Evolutionary conservation across 2,888 invertebrate species (phyloP).

Genomic region (Amphiduros pacificus): DNA sequence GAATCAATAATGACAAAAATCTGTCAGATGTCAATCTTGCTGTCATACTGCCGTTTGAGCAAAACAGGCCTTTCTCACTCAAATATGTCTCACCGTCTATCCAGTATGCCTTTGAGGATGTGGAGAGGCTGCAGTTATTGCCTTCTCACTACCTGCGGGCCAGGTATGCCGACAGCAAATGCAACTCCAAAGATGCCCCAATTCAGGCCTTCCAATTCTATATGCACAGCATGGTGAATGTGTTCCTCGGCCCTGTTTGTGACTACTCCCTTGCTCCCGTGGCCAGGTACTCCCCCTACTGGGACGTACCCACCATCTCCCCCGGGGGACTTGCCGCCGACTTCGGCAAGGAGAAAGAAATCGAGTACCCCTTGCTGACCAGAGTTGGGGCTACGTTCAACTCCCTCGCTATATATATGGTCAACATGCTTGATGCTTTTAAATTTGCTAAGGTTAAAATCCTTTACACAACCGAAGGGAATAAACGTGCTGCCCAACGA

Average conservation of each 20-base stretch:
- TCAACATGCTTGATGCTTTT: neutral
- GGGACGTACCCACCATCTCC: constrained; percentile 89
- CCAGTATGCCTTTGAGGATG: constrained; percentile 19
- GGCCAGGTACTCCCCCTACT: constrained; percentile 72
- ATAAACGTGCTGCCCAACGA: constrained; percentile 66
- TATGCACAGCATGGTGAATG: constrained; percentile 32
- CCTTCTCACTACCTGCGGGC: constrained; percentile 18
- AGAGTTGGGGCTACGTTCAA: constrained; percentile 38
- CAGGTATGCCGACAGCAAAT: constrained; percentile 29
- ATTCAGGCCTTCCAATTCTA: constrained; percentile 44
- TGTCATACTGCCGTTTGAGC: too few relatives aligned
- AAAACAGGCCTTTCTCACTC: too few relatives aligned
- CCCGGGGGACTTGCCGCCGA: constrained; percentile 55
- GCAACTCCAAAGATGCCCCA: constrained; percentile 33
- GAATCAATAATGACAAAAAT: too few relatives aligned
- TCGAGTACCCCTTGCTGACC: constrained; percentile 72
- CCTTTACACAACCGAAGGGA: neutral
- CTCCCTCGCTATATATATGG: neutral
- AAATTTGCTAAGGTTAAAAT: constrained; percentile 3
- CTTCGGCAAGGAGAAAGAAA: constrained; percentile 60
- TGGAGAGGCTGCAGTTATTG: constrained; percentile 11
- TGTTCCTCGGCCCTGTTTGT: constrained; percentile 53
- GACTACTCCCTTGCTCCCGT: constrained; percentile 81
- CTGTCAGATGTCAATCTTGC: too few relatives aligned
- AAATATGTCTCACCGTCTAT: too few relatives aligned